Evolutionary conservation across 2,888 invertebrate species (phyloP).

Genomic region (Orthonevra nobilis): DNA sequence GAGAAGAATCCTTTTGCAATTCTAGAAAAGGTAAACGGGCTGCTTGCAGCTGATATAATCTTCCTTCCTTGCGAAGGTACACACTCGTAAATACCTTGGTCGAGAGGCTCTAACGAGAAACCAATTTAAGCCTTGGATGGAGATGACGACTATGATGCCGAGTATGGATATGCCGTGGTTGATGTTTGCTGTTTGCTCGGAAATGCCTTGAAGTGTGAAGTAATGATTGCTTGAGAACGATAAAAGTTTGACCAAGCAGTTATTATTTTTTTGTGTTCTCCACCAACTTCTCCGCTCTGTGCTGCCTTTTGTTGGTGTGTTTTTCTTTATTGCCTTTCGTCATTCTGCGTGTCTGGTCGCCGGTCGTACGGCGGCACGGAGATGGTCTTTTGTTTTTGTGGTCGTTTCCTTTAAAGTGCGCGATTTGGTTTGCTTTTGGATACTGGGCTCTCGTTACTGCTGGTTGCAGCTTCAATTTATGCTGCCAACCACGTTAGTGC

Average conservation of each 20-base stretch:
- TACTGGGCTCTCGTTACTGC: conserved; percentile 32
- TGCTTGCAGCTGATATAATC: conserved; percentile 64
- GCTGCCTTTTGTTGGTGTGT: not conserved
- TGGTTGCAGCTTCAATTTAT: conserved; percentile 44
- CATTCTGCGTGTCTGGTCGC: conserved; percentile 6
- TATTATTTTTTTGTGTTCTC: conserved; percentile 39
- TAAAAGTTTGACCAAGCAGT: conserved; percentile 72
- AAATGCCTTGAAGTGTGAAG: conserved; percentile 76
- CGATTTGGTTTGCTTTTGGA: conserved; percentile 48
- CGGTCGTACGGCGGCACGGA: not conserved
- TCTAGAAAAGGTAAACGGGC: conserved; percentile 63
- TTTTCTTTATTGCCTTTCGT: conserved; percentile 4
- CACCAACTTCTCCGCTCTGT: conserved; percentile 13
- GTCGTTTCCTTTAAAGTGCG: conserved; percentile 49
- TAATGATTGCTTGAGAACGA: conserved; percentile 79
- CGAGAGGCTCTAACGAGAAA: conserved; percentile 57
- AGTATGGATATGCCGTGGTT: conserved; percentile 17
- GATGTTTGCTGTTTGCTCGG: conserved; percentile 35
- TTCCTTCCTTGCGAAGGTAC: conserved; percentile 60
- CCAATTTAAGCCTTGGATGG: conserved; percentile 70
- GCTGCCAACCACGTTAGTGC: conserved; percentile 66
- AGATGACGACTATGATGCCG: conserved; percentile 63
- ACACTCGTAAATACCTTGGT: conserved; percentile 64
- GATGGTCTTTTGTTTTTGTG: conserved; percentile 60
- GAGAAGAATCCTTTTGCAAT: conserved; percentile 54